These are phyloP conservation scores for Aethina tumida DNA, from an alignment of 1,140 invertebrate species.

Conservation along the genomic window DNA sequence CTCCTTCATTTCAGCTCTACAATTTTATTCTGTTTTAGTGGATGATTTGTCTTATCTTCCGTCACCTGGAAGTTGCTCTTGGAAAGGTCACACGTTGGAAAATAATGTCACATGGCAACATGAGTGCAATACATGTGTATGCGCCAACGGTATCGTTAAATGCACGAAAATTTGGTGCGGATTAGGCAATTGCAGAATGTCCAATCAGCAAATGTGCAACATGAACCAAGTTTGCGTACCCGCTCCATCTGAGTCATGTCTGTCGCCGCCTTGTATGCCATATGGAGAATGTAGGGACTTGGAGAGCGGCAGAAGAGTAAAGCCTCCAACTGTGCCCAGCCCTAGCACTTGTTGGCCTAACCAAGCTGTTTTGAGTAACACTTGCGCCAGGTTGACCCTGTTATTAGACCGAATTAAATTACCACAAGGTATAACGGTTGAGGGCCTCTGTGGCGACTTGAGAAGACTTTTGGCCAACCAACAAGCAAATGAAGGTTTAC, in stretches of 20 bases:
- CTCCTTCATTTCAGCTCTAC: not conserved
- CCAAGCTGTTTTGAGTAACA: conserved; percentile 50
- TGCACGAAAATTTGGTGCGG: conserved; percentile 84
- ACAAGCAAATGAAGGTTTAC: conserved; percentile 42
- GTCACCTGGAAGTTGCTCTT: conserved; percentile 41
- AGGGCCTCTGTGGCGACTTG: conserved; percentile 57
- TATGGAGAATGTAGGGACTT: conserved; percentile 74
- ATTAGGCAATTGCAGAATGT: conserved; percentile 63
- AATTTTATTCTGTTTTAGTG: conserved; percentile 28
- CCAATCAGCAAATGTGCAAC: conserved; percentile 38
- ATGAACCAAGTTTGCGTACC: conserved; percentile 66
- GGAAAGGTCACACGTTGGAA: conserved; percentile 45
- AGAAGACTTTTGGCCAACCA: conserved; percentile 54
- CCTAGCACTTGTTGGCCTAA: conserved; percentile 73
- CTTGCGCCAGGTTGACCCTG: conserved; percentile 65
- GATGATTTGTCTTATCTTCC: conserved; percentile 34
- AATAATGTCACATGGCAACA: conserved; percentile 56
- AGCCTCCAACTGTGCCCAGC: conserved; percentile 62
- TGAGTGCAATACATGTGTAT: conserved; percentile 76
- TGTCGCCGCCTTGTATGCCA: conserved; percentile 63
- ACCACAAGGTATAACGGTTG: conserved; percentile 58
- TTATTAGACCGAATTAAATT: conserved; percentile 56
- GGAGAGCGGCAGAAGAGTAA: conserved; percentile 60
- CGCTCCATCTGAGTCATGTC: conserved; percentile 61
- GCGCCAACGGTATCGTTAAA: conserved; percentile 57